A percentile compares a stretch with the other conserved stretches of the same genome.
phyloP scores from a whole-genome alignment of 2,113 vertebrate species.

The Alaudala cheleensis region DNA sequence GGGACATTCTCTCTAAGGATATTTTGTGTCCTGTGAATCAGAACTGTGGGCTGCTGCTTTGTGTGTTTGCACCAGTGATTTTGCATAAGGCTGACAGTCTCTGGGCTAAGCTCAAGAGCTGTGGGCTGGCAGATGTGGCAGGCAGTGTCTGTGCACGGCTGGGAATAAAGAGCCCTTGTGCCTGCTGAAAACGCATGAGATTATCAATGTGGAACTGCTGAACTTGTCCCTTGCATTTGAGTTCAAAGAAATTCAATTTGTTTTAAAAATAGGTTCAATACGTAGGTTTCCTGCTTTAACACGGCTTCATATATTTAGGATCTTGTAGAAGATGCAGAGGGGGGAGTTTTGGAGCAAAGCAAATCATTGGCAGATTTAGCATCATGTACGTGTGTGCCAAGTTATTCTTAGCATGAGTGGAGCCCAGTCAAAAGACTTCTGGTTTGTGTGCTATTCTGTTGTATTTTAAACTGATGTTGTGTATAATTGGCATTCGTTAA shows the following conservation, averaged over 20 bases:
- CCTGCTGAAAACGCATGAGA: not conserved
- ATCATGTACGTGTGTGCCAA: accelerated
- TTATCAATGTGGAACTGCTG: not conserved
- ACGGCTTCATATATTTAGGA: not conserved
- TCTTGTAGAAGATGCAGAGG: not conserved
- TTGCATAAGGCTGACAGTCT: conserved; percentile 60
- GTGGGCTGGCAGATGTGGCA: conserved; percentile 59
- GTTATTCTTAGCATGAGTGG: not conserved
- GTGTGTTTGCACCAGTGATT: not conserved
- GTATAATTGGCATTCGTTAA: not conserved
- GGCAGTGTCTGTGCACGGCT: conserved; percentile 45
- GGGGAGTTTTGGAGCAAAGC: not conserved
- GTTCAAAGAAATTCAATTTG: not conserved
- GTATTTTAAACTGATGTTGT: not conserved
- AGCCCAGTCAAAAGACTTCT: not conserved
- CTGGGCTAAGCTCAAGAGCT: conserved; percentile 41
- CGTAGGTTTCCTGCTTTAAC: not conserved
- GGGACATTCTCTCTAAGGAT: not conserved
- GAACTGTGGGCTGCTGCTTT: not conserved
- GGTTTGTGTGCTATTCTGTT: not conserved
- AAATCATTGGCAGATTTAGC: not conserved
- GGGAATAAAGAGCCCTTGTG: conserved; percentile 43
- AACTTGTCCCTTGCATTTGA: not conserved
- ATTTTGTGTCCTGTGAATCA: not conserved
- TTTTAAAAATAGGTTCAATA: not conserved